A percentile compares a stretch with the other conserved stretches of the same genome.
Conservation (phyloP, 1,140 invertebrate genomes). For the Antheraea pernyi region DNA sequence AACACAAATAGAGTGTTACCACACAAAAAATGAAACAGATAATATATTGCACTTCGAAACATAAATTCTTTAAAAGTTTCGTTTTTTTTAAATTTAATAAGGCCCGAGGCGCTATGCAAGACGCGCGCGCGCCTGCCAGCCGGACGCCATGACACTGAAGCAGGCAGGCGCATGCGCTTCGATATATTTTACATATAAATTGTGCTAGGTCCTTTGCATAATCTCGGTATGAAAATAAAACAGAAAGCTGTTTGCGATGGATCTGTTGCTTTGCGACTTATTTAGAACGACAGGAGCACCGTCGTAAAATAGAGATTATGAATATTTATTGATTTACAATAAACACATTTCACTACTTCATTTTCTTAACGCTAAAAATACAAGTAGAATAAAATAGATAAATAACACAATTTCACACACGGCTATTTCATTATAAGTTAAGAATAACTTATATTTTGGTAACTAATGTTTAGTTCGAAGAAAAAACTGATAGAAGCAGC, state of each 20-base stretch:
- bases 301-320: no score
- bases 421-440: no score
- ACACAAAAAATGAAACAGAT: background rate
- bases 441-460: no score
- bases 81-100: constrained; percentile 15
- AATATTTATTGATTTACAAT: no score
- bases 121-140: constrained; percentile 19
- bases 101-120: constrained; percentile 3
- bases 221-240: constrained; percentile 11
- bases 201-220: constrained; percentile 25
- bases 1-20: background rate
- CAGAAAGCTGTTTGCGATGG: background rate
- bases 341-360: no score
- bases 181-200: constrained; percentile 14
- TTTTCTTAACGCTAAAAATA: no score
- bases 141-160: constrained; percentile 30
- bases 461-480: no score
- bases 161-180: background rate
- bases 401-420: no score
- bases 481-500: no score
- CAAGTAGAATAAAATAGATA: no score
- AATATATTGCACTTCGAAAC: background rate
- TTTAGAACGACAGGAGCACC: background rate
- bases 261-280: constrained; percentile 4
- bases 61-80: background rate